Evolutionary conservation across 2,797 vertebrate genomes (phyloP), one percentile per base, ranked within the genome.

Genomic region (Scomberomorus guttatus): DNA sequence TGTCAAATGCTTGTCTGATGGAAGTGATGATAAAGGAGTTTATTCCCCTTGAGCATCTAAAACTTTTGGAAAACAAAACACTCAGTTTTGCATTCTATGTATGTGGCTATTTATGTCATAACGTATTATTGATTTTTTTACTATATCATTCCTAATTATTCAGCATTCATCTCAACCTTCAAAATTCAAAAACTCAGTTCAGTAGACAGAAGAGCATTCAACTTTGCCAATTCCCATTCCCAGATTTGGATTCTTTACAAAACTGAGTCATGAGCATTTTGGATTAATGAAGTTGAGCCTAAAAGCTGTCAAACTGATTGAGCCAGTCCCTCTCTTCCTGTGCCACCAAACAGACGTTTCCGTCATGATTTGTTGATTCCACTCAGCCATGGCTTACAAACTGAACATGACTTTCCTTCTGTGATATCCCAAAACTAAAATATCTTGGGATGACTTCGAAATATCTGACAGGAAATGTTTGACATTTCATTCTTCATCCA

Each of bases 401-500:
- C 69, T 15, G 2, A 82, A 71, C 14, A 22, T 24, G 12, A 32
- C 55, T 75, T 51, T 50, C 22, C 60, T 17, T 62, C 27, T 69
- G 34, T 54, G 20, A 39, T 62, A 66, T 7, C 34, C n/a, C 1
- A 6, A 50, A 39, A 59, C 32, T 29, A 10, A 58, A 77, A 71
- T 18, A 72, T 75, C 22, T 14, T 1, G 24, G 27, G n/a, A 67
- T 68, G 50, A 73, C 78, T 83, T 34, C 27, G 17, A 67, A 56
- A 62, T 27, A 55, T 69, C n/a, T 64, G 69, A 74, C 68, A 48
- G 62, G 13, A 62, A 73, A 58, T 44, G 14, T 69, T 74, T 87
- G 75, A 80, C 68, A 78, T 86, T 73, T 84, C 67, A 62, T 65
- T 87, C 67, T 50, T 78, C 58, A 65, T 79, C 64, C 74, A 70